Conservation (phyloP, 2,888 invertebrate species). For the Catotricha subobsoleta region DNA sequence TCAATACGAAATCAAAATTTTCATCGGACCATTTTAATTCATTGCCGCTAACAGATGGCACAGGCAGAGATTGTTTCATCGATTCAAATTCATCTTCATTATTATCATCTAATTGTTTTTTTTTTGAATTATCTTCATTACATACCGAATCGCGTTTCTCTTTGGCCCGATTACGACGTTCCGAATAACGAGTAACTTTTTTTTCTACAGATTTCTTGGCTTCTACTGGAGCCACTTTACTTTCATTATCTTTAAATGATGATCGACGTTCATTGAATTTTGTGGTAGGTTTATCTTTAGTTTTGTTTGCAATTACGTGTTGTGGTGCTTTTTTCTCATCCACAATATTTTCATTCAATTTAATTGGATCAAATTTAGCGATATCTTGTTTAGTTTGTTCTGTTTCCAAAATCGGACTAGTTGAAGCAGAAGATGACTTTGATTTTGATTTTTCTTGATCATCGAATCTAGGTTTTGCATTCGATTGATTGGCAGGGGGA, state of each 20-base stretch:
- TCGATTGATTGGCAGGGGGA: conserved; percentile 21
- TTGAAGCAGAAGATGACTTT: too few species aligned
- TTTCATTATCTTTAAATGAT: neutral
- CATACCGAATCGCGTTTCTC: conserved; percentile 8
- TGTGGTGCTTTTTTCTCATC: neutral
- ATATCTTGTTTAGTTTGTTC: conserved; percentile 18
- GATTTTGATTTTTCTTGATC: conserved; percentile 12
- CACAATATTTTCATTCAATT: too few species aligned
- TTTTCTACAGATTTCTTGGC: conserved; percentile 1
- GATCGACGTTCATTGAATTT: neutral
- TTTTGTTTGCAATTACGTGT: neutral
- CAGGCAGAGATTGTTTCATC: too few species aligned
- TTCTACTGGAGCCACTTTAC: too few species aligned
- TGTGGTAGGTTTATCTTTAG: neutral
- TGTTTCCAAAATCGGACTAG: too few species aligned
- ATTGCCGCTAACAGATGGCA: too few species aligned
- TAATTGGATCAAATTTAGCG: conserved; percentile 13
- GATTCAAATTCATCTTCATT: too few species aligned
- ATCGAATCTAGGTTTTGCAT: conserved; percentile 13
- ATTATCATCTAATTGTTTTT: too few species aligned
- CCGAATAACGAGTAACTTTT: conserved; percentile 19
- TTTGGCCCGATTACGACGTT: conserved; percentile 16
- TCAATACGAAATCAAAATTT: too few species aligned
- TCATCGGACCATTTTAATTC: too few species aligned
- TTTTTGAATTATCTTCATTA: too few species aligned